These are phyloP conservation scores for Pavo muticus DNA, from an alignment of 2,113 vertebrate genomes.

Conservation along the genomic window DNA sequence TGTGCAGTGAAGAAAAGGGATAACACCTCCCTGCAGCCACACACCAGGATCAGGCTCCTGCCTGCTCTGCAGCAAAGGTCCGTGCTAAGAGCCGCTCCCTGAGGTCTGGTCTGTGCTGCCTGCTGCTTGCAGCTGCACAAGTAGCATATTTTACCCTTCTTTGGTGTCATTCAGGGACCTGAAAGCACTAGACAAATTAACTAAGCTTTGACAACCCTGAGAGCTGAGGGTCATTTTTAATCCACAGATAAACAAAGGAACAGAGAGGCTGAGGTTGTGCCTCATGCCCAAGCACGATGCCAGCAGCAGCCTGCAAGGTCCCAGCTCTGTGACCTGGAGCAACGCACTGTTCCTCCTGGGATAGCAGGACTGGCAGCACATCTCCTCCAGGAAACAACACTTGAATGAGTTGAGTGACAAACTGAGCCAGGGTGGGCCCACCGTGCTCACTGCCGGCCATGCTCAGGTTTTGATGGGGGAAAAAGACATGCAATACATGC, in stretches of 20 bases:
- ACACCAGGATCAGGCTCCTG: background rate
- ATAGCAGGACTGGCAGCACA: accelerated
- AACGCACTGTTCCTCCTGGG: background rate
- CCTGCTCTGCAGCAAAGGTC: background rate
- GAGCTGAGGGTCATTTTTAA: constrained; percentile 11
- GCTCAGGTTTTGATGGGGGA: background rate
- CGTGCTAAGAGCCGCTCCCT: background rate
- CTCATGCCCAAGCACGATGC: background rate
- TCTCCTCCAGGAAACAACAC: background rate
- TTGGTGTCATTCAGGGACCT: constrained; percentile 36
- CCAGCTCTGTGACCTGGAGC: accelerated
- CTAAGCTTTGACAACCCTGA: background rate
- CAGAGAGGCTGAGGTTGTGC: background rate
- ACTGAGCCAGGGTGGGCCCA: background rate
- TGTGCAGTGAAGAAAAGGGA: background rate
- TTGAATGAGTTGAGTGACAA: background rate
- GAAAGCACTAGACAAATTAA: background rate
- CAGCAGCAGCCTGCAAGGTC: background rate
- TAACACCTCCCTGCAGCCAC: background rate
- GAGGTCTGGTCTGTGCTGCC: background rate
- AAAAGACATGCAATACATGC: accelerated
- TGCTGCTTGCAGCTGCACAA: background rate
- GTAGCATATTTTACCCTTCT: constrained; percentile 59
- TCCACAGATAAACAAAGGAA: constrained; percentile 36
- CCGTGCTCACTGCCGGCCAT: background rate